Conservation (phyloP, 2,888 invertebrate species). For the Euproctis similis region DNA sequence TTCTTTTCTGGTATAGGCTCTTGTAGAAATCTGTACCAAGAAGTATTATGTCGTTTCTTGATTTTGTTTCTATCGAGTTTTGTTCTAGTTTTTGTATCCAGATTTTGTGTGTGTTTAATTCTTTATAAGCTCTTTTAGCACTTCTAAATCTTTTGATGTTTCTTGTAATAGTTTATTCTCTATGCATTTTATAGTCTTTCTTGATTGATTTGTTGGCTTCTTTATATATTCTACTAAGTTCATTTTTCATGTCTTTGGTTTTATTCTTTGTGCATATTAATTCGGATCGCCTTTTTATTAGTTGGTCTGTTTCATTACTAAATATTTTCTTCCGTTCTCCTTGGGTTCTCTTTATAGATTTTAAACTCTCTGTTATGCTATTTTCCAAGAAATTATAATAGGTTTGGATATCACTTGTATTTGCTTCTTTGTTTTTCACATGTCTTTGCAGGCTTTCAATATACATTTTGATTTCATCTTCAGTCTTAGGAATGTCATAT, state of each 20-base stretch:
- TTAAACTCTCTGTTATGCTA: neutral
- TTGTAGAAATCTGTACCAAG: conserved; percentile 1
- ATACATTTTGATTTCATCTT: neutral
- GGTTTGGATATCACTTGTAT: neutral
- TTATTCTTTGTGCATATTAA: conserved; percentile 1
- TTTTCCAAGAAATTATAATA: neutral
- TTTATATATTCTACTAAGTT: conserved; percentile 1
- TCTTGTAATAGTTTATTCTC: neutral
- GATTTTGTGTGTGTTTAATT: conserved; percentile 5
- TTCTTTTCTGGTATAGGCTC: neutral
- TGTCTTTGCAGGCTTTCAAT: neutral
- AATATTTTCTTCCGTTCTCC: conserved; percentile 2
- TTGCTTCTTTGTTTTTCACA: neutral
- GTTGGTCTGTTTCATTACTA: neutral
- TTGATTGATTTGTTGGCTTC: neutral
- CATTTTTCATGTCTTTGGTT: conserved; percentile 1
- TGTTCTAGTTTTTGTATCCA: conserved; percentile 9
- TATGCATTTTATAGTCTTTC: neutral
- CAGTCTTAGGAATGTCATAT: neutral
- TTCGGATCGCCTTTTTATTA: neutral
- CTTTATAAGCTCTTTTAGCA: conserved; percentile 5
- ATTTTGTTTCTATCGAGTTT: conserved; percentile 3
- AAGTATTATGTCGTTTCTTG: conserved; percentile 7
- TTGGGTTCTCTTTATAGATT: too few relatives aligned
- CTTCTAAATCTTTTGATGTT: conserved; percentile 5